phyloP scores from a whole-genome alignment of 92 coral and sea anemone species.

The Isaurus tuberculatus region DNA sequence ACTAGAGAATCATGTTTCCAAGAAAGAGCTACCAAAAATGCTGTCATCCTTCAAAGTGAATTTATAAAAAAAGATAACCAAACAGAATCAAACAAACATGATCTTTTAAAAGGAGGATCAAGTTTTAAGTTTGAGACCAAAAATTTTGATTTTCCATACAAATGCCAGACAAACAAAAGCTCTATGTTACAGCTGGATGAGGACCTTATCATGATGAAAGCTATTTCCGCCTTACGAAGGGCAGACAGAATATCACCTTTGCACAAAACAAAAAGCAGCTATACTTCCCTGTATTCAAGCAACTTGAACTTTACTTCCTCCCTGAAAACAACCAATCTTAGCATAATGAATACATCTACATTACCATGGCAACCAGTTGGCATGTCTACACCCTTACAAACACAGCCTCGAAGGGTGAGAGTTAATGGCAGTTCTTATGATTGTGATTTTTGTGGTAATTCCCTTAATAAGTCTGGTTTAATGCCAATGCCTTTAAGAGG shows the following conservation, averaged over 20 bases:
- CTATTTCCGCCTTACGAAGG: conserved; percentile 77
- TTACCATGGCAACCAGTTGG: conserved; percentile 85
- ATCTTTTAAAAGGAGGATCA: not conserved
- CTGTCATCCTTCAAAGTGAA: not conserved
- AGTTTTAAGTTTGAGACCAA: not conserved
- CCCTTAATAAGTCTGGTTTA: conserved; percentile 26
- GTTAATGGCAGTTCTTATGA: conserved; percentile 54
- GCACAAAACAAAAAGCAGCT: conserved; percentile 22
- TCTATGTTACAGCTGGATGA: conserved; percentile 59
- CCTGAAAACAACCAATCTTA: conserved; percentile 43
- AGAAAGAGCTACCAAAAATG: not conserved
- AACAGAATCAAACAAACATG: not conserved
- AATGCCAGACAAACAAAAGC: not conserved
- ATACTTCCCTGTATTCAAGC: conserved; percentile 19
- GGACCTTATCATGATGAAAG: conserved; percentile 71
- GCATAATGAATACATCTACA: conserved; percentile 61
- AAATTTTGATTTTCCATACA: not conserved
- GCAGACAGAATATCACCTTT: conserved; percentile 68
- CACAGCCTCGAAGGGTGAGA: conserved; percentile 22
- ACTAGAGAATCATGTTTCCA: not conserved
- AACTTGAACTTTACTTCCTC: conserved; percentile 37
- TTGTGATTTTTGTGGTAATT: conserved; percentile 43
- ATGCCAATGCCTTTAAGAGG: conserved; percentile 12
- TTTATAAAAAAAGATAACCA: not conserved
- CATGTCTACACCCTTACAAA: conserved; percentile 83